These are phyloP conservation scores for Nannoperca obscura DNA, from an alignment of 2,797 vertebrate species.

Conservation along the genomic window DNA sequence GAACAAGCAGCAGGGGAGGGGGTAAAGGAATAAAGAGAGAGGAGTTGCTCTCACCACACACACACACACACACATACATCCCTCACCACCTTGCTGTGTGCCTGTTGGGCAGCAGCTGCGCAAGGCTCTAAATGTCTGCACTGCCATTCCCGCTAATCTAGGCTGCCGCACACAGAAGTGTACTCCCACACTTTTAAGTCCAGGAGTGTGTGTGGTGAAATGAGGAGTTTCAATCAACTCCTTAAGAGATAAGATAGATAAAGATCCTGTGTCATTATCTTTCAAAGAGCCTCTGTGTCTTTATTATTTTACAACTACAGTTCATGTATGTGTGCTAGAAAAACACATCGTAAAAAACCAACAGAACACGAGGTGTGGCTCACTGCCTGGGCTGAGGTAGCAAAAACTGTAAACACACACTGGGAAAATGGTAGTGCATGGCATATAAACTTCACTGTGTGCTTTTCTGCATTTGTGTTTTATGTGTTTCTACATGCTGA, in stretches of 20 bases:
- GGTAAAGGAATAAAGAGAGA: constrained; percentile 15
- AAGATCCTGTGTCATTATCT: background rate
- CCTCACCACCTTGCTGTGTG: constrained; percentile 26
- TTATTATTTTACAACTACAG: constrained; percentile 24
- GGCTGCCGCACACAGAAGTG: background rate
- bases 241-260: background rate
- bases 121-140: constrained; percentile 37
- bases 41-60: background rate
- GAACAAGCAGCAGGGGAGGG: constrained; percentile 42
- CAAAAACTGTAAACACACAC: constrained; percentile 26
- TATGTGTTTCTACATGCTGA: constrained; percentile 11
- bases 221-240: constrained; percentile 4
- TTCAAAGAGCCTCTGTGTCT: background rate
- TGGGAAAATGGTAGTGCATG: background rate
- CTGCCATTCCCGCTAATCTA: constrained; percentile 49
- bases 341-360: background rate
- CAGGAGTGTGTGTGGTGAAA: constrained; percentile 6
- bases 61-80: background rate
- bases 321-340: background rate
- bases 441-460: constrained; percentile 24
- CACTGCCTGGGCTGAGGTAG: background rate
- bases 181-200: background rate
- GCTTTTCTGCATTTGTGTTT: constrained; percentile 10
- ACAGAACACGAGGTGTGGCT: constrained; percentile 9
- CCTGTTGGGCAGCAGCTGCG: constrained; percentile 53